Base-by-base conservation (phyloP, 2,113 vertebrate genomes). In the Myodes glareolus region DNA sequence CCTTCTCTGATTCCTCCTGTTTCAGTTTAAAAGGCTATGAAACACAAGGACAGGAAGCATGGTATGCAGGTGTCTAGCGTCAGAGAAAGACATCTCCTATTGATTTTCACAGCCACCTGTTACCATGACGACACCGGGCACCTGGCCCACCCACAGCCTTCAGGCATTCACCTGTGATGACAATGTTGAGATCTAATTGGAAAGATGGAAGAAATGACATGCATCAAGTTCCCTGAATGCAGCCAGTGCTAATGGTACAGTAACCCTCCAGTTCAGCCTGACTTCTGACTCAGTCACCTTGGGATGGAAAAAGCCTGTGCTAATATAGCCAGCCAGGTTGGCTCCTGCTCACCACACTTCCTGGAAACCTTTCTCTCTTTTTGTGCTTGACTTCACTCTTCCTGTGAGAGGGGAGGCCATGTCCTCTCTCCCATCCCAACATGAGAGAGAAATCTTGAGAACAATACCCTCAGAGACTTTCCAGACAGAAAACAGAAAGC, bases 231-330 rank as follows among this genome's bases (percentile, higher is more conserved):
- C n/a, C 6, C 4, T 9, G 8, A 5, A 5, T 45, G 12, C 4
- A 33, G 39, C 29, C 31, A 21, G 29, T 0, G 5, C 5, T 75
- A 67, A 47, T 6, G 39, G 25, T 0, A 5, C 47, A 17, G 11
- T 1, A 1, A 55, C 10, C 45, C 9, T 85, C 42, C 17, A 8
- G 84, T 45, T 39, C 33, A 1, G 21, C 1, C 21, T 19, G 68
- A 17, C 47, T 17, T 29, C 47, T 31, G 63, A 3, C 36, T 42
- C 67, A 16, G 42, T 33, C 9, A 4, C 17, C 17, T 10, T 6
- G 17, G 50, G 63, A 5, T 0, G 36, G 1, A 23, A 65, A 42
- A 31, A 21, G 14, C 2, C 0, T 8, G 19, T 0, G 0, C 1
- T 1, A 1, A 6, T 2, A 36, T 0, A 1, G 16, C 31, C 47